Evolutionary conservation across 2,888 invertebrate genomes (phyloP).

Genomic region (Hypsopygia costalis): DNA sequence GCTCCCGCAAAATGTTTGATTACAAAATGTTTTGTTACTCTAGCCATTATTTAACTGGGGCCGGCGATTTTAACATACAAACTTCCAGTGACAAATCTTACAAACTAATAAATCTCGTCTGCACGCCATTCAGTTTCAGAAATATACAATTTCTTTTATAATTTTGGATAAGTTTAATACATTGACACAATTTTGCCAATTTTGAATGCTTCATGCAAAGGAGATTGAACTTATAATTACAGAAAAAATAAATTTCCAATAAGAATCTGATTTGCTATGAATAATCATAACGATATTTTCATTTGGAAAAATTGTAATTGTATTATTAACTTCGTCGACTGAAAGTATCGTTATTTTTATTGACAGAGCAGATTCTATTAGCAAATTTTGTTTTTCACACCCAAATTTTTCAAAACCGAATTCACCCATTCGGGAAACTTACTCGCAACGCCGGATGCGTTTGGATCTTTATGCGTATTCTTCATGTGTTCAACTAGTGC

Average conservation of each 20-base stretch:
- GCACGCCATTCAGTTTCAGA: conserved; percentile 24
- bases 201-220: conserved; percentile 22
- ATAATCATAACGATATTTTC: neutral
- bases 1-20: conserved; percentile 43
- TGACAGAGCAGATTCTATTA: conserved; percentile 14
- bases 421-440: conserved; percentile 78
- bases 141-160: neutral
- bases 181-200: neutral
- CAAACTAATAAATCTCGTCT: conserved; percentile 60
- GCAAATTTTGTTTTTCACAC: conserved; percentile 28
- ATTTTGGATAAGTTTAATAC: neutral
- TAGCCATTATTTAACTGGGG: conserved; percentile 30
- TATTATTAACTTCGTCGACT: too few relatives aligned
- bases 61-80: conserved; percentile 40
- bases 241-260: conserved; percentile 31
- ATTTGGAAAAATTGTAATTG: neutral
- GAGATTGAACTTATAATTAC: conserved; percentile 23
- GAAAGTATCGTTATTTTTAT: neutral
- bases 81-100: conserved; percentile 73
- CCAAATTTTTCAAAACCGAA: conserved; percentile 25
- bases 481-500: conserved; percentile 98
- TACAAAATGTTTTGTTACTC: conserved; percentile 41
- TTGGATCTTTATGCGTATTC: conserved; percentile 96
- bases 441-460: conserved; percentile 93
- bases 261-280: conserved; percentile 2